phyloP scores from a whole-genome alignment of 2,888 invertebrate genomes.

The Stegophylla sp. region DNA sequence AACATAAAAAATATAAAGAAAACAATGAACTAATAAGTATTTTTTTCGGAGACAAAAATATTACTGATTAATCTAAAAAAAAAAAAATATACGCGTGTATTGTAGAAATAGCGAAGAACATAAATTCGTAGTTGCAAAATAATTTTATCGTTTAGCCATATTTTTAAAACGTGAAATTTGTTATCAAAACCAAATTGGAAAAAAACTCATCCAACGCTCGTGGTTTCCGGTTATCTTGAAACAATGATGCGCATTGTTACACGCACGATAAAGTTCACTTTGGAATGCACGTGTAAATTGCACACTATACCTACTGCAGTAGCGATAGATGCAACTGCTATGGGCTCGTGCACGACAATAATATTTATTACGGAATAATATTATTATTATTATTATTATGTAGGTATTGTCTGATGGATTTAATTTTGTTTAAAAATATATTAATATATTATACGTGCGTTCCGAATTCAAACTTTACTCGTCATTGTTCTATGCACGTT shows the following conservation, averaged over 20 bases:
- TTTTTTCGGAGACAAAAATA: no score
- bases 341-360: slow-evolving; percentile 13
- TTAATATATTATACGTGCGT: no score
- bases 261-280: slow-evolving; percentile 14
- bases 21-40: no score
- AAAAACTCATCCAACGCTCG: slow-evolving; percentile 2
- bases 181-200: slow-evolving; percentile 23
- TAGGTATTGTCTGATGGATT: slow-evolving; percentile 12
- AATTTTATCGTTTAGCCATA: neutral
- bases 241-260: slow-evolving; percentile 33
- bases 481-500: neutral
- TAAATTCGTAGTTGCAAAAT: no score
- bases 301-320: neutral
- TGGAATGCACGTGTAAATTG: slow-evolving; percentile 32
- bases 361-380: neutral
- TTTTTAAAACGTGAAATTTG: neutral
- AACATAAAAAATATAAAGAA: no score
- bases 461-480: neutral
- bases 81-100: no score
- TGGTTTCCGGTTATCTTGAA: slow-evolving; percentile 32
- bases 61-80: no score
- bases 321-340: neutral
- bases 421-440: neutral
- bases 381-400: neutral
- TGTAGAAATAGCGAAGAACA: no score